Evolutionary conservation across 2,797 vertebrate genomes (phyloP).

Genomic region (Eidolon dupreanum): DNA sequence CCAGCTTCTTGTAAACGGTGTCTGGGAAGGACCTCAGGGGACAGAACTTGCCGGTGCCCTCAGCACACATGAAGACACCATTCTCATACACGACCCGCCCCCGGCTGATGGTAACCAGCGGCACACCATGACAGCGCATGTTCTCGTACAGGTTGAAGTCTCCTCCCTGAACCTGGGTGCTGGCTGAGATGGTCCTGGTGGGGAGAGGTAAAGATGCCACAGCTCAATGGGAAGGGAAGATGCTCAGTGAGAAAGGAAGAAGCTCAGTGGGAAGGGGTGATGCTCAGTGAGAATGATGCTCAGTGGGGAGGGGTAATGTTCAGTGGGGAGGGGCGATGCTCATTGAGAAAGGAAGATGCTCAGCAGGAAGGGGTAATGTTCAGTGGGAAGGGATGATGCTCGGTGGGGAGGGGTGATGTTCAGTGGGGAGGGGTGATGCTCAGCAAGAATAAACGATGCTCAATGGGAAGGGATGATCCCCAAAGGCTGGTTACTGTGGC

Average conservation of each 20-base stretch:
- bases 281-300: background rate
- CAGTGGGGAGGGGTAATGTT: background rate
- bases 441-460: background rate
- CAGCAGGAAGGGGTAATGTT: background rate
- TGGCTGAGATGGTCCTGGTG: slow-evolving; percentile 93
- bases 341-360: background rate
- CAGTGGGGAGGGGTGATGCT: background rate
- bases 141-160: slow-evolving; percentile 97
- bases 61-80: slow-evolving; percentile 95
- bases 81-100: slow-evolving; percentile 97
- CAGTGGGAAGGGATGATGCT: background rate
- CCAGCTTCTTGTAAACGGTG: slow-evolving; percentile 98
- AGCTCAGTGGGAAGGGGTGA: background rate
- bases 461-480: background rate
- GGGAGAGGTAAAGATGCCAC: background rate
- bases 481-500: background rate
- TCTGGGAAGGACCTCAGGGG: slow-evolving; percentile 97
- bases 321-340: background rate
- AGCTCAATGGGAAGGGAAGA: background rate
- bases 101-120: slow-evolving; percentile 96
- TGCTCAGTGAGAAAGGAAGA: background rate
- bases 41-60: slow-evolving; percentile 96
- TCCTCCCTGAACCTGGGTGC: slow-evolving; percentile 95
- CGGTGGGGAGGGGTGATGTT: background rate
- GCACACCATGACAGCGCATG: slow-evolving; percentile 95